Evolutionary conservation across 1,140 invertebrate genomes (phyloP), one percentile per base, ranked within the genome.

Genomic region (Drosophila rufa): DNA sequence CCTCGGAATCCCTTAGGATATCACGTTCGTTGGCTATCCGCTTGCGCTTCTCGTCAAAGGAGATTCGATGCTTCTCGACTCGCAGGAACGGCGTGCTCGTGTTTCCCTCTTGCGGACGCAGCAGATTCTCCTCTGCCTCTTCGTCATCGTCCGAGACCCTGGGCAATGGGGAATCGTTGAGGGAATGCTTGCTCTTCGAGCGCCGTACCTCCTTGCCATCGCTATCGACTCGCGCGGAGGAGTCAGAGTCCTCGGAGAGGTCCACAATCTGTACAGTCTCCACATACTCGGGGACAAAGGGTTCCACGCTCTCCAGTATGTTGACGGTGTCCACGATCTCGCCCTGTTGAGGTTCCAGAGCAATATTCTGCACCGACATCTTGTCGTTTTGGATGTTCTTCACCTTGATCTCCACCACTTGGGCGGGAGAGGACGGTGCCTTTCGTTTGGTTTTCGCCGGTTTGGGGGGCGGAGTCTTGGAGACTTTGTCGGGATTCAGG

Each of bases 251-350:
- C 48, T 92, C 91, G 6, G 92, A 92, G 2, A 92, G 79, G 79
- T 93, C 92, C 12, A 93, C 80, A 62, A 93, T 93, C 62, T 93
- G 87, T 11, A 93, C 92, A 0, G 91, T 93, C 55, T 93, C 91
- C 59, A 93, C 92, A 75, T 85, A 93, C 25, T 92, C 91, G 5
- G 92, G 92, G n/a, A 92, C 75, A 45, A 93, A 82, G 0, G 87
- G 82, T 50, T 92, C 90, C 7, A 92, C 92, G 45, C 83, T 92
- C 75, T 93, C 92, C 33, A 93, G 67, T 22, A 93, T 92, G 40
- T 92, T 93, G 0, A 93, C 89, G 0, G 92, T 93, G 51, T 93
- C 85, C 12, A 93, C 83, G 45, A 93, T 86, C 48, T 92, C 91
- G 1, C 91, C 92, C 48, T 82, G 71, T 22, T 82, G 86, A 2